phyloP scores from a whole-genome alignment of 2,797 vertebrate genomes.

The Cottoperca gobio region DNA sequence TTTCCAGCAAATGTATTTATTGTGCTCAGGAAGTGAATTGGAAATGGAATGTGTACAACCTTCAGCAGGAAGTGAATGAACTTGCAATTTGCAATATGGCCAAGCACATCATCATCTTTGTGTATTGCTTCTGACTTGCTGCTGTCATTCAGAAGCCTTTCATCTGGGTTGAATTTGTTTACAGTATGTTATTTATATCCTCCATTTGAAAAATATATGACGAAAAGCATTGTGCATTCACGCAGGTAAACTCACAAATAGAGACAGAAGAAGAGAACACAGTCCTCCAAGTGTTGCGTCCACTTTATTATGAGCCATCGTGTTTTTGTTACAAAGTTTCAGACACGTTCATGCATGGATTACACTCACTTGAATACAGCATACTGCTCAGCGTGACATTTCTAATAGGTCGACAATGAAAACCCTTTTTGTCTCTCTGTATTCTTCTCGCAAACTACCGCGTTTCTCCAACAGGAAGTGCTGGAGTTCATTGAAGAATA shows the following conservation, averaged over 20 bases:
- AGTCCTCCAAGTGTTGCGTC: background rate
- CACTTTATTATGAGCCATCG: background rate
- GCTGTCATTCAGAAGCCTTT: conserved; percentile 19
- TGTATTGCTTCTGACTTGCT: conserved; percentile 16
- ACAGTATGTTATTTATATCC: background rate
- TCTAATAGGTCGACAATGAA: conserved; percentile 9
- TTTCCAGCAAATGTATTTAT: conserved; percentile 66
- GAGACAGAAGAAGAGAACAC: background rate
- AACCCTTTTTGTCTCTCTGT: conserved; percentile 1
- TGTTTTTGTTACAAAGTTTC: conserved; percentile 2
- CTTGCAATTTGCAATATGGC: conserved; percentile 22
- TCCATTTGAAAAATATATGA: background rate
- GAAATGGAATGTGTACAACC: conserved; percentile 53
- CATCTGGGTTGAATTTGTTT: background rate
- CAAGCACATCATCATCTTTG: conserved; percentile 33
- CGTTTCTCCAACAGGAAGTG: conserved; percentile 14
- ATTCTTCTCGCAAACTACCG: conserved; percentile 27
- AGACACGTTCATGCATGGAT: conserved; percentile 17
- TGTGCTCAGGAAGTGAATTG: conserved; percentile 62
- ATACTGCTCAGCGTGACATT: background rate
- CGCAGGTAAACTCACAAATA: background rate
- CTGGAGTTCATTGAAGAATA: conserved; percentile 34
- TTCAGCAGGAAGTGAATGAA: conserved; percentile 40
- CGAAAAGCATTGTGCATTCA: background rate
- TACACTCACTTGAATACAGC: conserved; percentile 1